phyloP scores from a whole-genome alignment of 2,113 vertebrate species.

The Rissa tridactyla region DNA sequence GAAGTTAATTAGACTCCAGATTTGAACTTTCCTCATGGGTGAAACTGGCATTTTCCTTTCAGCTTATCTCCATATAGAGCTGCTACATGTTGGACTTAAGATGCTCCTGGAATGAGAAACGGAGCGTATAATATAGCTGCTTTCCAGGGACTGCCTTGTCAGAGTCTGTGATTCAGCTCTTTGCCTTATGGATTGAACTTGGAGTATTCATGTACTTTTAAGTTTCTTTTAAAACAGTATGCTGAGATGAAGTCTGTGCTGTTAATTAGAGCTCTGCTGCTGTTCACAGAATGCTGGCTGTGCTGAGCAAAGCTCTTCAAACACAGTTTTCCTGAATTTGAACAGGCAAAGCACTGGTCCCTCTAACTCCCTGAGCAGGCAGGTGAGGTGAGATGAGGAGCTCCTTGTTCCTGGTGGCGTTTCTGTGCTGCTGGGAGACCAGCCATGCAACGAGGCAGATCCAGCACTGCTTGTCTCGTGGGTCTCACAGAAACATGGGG shows the following conservation, averaged over 20 bases:
- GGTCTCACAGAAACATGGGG: background rate
- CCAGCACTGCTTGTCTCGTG: background rate
- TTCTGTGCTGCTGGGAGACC: conserved; percentile 1
- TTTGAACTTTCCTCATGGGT: background rate
- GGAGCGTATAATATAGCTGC: background rate
- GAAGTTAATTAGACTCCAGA: background rate
- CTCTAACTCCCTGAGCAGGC: background rate
- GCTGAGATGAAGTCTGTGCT: conserved; percentile 40
- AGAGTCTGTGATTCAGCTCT: conserved; percentile 53
- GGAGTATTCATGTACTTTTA: background rate
- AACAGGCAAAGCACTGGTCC: background rate
- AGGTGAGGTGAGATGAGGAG: background rate
- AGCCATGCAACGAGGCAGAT: background rate
- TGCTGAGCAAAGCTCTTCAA: conserved; percentile 32
- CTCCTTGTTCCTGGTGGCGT: background rate
- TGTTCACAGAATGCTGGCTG: conserved; percentile 22
- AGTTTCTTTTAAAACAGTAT: conserved; percentile 13
- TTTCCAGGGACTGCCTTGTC: conserved; percentile 57
- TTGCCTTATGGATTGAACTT: conserved; percentile 53
- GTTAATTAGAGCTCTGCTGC: conserved; percentile 43
- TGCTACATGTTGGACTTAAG: background rate
- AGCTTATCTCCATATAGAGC: background rate
- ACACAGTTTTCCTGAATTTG: conserved; percentile 2
- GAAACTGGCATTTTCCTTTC: conserved; percentile 10
- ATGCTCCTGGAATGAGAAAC: conserved; percentile 33